Conservation (phyloP, 2,797 vertebrate genomes). For the Bufotes viridis region DNA sequence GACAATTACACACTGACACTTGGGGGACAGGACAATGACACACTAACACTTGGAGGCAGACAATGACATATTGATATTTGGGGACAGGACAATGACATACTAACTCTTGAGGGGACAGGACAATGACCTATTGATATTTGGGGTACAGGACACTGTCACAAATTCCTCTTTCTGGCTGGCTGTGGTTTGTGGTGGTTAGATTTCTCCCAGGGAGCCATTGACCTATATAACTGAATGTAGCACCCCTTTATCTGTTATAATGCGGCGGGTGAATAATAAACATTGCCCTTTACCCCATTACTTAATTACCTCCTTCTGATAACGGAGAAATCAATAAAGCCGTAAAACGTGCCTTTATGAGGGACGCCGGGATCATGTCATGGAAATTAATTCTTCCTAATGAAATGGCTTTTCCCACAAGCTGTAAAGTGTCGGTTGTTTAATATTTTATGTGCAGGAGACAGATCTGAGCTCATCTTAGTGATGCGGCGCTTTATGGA, state of each 20-base stretch:
- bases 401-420: conserved; percentile 48
- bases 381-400: conserved; percentile 55
- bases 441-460: conserved; percentile 51
- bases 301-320: not conserved
- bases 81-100: no score
- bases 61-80: not conserved
- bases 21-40: not conserved
- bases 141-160: not conserved
- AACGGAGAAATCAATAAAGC: conserved; percentile 32
- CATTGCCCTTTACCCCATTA: not conserved
- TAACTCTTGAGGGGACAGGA: not conserved
- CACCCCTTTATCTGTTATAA: not conserved
- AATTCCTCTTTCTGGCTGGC: not conserved
- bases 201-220: not conserved
- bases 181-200: not conserved
- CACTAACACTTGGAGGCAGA: not conserved
- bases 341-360: conserved; percentile 29
- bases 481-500: conserved; percentile 15
- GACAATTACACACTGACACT: not conserved
- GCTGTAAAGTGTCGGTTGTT: conserved; percentile 40
- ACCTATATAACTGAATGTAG: not conserved
- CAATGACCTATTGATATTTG: not conserved
- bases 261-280: not conserved
- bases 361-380: not conserved
- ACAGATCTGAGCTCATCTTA: conserved; percentile 14